Evolutionary conservation across 2,888 invertebrate genomes (phyloP), one percentile per base, ranked within the genome.

Genomic region (Epinotia bilunana): DNA sequence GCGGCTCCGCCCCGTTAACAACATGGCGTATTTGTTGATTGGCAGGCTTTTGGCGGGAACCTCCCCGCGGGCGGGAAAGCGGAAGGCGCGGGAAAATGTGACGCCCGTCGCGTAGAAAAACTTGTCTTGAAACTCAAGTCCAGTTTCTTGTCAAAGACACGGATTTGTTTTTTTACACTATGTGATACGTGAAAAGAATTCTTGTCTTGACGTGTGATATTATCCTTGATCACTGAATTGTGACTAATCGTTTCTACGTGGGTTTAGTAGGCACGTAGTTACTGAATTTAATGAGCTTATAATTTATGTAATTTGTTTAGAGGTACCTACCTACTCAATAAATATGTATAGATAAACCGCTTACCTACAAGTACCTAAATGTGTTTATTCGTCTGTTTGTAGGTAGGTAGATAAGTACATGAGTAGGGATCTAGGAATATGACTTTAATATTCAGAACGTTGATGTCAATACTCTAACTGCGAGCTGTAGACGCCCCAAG

Each of bases 21-120:
- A 95, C 95, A 95, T 95, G 95, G 95, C 95, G 95, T 92, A 86
- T 85, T 82, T 88, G 90, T 90, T 93, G 95, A 95, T 95, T 95
- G 95, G 95, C 92, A 93, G 93, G 89, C 86, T 84, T 82, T 83
- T 79, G 84, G 80, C 83, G 84, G 87, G 83, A 81, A 85, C 91
- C 91, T 87, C 89, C 90, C 88, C 81, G 80, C 81, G 79, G 76
- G 74, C 79, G 77, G 82, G 86, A 86, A 87, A 86, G 81, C 82
- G 81, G 79, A 82, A 81, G 81, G 84, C 86, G 86, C 87, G 88
- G 91, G 89, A 92, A 92, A 92, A 73, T 71, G 84, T 84, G 83
- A 86, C 79, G 81, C 80, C 69, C 58, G 69, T 20, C 46, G 67
- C 39, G 33, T 58, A 74, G 74, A 74, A 74, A 74, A 74, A 74